These are phyloP conservation scores for Synodontis membranacea DNA, from an alignment of 2,113 vertebrate species.

Conservation along the genomic window DNA sequence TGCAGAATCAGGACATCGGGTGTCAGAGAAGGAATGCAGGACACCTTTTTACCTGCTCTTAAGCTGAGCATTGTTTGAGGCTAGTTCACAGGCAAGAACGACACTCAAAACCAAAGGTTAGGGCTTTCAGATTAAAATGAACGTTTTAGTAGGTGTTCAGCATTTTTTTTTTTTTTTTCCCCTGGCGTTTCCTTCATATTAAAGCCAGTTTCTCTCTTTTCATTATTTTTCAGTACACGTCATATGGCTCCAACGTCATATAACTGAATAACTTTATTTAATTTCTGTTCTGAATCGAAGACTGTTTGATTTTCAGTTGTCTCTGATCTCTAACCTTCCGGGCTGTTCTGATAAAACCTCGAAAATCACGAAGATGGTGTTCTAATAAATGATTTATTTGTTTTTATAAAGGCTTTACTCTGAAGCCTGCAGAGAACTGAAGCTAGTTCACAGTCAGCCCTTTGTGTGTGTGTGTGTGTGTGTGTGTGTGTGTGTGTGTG, in stretches of 20 bases:
- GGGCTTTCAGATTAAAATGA: background rate
- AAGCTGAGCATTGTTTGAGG: slow-evolving; percentile 33
- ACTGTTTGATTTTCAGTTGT: background rate
- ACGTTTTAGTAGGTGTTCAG: background rate
- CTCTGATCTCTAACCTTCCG: background rate
- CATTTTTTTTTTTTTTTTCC: no score
- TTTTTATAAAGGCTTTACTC: background rate
- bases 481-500: no score
- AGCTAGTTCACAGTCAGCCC: background rate
- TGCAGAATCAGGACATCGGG: slow-evolving; percentile 53
- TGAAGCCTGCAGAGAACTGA: background rate
- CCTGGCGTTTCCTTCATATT: background rate
- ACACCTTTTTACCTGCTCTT: slow-evolving; percentile 23
- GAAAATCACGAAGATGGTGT: background rate
- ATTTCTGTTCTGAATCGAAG: background rate
- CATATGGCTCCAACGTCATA: background rate
- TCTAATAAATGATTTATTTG: background rate
- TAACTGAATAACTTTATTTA: background rate
- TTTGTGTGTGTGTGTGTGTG: background rate
- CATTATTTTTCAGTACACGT: background rate
- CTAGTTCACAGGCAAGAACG: slow-evolving; percentile 27
- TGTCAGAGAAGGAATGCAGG: slow-evolving; percentile 49
- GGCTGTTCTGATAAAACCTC: background rate
- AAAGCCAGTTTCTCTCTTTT: background rate
- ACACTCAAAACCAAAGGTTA: slow-evolving; percentile 38